These are phyloP conservation scores for Tolmerus cingulatus DNA, from an alignment of 2,888 invertebrate genomes.

Conservation along the genomic window DNA sequence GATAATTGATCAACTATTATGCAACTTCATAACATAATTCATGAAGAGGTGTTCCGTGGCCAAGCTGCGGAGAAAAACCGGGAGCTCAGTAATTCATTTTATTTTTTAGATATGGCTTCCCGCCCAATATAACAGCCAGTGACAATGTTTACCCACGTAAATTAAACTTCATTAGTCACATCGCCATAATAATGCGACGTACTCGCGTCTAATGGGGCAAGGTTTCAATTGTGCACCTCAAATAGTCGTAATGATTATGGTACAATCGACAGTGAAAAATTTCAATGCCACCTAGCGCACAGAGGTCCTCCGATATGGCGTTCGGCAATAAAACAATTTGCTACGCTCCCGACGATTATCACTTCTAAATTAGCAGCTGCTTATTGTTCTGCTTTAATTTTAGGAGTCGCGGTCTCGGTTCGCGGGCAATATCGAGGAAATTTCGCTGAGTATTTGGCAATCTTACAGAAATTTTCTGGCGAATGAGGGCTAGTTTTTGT, in stretches of 20 bases:
- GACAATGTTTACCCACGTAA: neutral
- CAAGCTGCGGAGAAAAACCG: neutral
- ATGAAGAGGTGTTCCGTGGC: neutral
- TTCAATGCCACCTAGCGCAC: neutral
- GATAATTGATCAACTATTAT: neutral
- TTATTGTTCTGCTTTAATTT: neutral
- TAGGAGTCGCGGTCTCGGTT: neutral
- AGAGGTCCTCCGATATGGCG: neutral
- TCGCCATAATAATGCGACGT: neutral
- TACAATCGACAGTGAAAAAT: neutral
- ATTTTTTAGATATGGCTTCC: neutral
- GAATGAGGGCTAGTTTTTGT: neutral
- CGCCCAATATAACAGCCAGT: neutral
- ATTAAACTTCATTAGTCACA: neutral
- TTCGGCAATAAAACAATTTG: neutral
- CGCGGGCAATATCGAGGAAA: neutral
- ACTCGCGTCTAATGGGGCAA: neutral
- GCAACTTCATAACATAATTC: neutral
- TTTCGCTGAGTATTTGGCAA: neutral
- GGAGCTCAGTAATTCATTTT: neutral
- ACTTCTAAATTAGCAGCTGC: neutral
- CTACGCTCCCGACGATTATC: neutral
- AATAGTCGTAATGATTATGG: neutral
- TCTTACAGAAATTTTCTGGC: neutral
- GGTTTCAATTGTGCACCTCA: neutral